A percentile compares a stretch with the other conserved stretches of the same genome.
Evolutionary conservation across 2,113 vertebrate genomes (phyloP).

Genomic region (Rostratula benghalensis): DNA sequence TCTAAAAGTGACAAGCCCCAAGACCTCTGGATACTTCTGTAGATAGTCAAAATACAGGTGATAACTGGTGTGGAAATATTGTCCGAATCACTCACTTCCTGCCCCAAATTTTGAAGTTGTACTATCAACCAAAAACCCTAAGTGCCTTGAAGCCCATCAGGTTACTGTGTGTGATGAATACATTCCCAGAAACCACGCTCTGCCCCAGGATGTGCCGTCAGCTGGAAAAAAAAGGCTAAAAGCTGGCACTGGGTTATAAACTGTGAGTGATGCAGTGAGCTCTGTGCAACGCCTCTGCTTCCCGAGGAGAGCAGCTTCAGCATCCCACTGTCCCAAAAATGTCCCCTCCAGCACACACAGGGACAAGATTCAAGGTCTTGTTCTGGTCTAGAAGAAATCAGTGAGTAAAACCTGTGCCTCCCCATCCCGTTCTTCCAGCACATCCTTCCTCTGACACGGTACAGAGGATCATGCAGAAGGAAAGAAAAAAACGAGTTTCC

Average conservation of each 20-base stretch:
- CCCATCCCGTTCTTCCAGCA: neutral
- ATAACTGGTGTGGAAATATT: neutral
- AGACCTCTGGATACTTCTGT: neutral
- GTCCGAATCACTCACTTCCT: neutral
- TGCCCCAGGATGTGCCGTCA: neutral
- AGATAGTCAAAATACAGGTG: neutral
- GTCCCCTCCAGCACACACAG: neutral
- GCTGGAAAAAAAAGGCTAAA: neutral
- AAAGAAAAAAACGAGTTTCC: neutral
- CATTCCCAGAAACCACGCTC: neutral
- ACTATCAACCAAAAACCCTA: neutral
- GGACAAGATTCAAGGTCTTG: neutral
- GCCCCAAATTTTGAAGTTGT: neutral
- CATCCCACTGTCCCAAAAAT: accelerated
- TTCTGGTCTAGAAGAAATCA: neutral
- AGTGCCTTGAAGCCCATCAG: neutral
- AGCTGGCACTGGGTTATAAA: neutral
- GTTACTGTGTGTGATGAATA: neutral
- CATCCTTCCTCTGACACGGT: neutral
- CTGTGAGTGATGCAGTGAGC: accelerated
- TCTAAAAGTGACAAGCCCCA: neutral
- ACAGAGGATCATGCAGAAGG: neutral
- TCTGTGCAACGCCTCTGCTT: neutral
- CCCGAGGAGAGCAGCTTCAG: neutral
- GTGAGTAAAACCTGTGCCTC: neutral